phyloP scores from a whole-genome alignment of 2,797 vertebrate genomes.

The Rhinella marina region DNA sequence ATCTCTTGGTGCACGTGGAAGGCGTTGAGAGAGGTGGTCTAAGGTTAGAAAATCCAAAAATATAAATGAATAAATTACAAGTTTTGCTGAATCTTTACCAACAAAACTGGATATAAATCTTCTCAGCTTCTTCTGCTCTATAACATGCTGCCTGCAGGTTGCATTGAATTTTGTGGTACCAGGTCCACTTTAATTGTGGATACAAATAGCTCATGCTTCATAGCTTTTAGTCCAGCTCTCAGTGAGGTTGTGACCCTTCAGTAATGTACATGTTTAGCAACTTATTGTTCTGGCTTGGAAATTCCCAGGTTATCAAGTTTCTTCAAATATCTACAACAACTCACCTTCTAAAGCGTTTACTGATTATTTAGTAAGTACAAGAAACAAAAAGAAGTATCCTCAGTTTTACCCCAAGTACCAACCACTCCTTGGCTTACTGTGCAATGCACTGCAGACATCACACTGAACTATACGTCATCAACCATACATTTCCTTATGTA shows the following conservation, averaged over 20 bases:
- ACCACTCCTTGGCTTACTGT: background rate
- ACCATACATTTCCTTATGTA: constrained; percentile 2
- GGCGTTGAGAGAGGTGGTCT: no score
- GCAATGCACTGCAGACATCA: background rate
- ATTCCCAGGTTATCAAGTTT: constrained; percentile 49
- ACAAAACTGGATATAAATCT: no score
- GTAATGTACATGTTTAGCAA: constrained; percentile 6
- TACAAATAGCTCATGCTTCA: background rate
- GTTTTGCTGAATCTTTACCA: no score
- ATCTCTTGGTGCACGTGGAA: no score
- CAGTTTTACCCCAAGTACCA: constrained; percentile 12
- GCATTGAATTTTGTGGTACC: no score
- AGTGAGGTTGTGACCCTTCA: background rate
- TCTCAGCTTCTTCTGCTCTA: no score
- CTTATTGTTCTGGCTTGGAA: constrained; percentile 21
- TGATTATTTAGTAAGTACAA: constrained; percentile 25
- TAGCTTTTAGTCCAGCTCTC: background rate
- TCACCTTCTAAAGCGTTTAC: constrained; percentile 24
- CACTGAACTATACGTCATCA: background rate
- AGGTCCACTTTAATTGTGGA: no score
- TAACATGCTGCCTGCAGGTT: no score
- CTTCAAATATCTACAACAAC: constrained; percentile 15
- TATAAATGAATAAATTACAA: no score
- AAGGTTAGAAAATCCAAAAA: no score
- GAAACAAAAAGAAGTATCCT: background rate